Evolutionary conservation across 64 coral and sea anemone species (phyloP).

Genomic region (Actinia tenebrosa): DNA sequence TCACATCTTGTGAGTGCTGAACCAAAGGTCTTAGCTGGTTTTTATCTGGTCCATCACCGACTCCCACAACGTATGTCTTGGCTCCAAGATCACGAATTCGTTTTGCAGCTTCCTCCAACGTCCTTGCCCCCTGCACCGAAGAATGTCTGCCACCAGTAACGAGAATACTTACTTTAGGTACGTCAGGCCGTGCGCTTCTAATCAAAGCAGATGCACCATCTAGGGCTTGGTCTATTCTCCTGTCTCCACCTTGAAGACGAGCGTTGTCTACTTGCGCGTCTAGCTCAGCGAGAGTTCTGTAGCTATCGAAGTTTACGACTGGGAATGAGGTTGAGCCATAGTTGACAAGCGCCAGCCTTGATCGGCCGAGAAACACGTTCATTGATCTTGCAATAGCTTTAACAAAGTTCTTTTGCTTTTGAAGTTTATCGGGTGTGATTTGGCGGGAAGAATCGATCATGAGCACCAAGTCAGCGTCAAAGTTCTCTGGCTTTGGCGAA

Average conservation of each 20-base stretch:
- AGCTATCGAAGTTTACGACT: constrained; percentile 31
- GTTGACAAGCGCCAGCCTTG: constrained; percentile 40
- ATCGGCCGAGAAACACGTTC: constrained; percentile 32
- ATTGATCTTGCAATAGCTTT: constrained; percentile 47
- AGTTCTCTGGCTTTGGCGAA: constrained; percentile 22
- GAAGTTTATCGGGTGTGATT: constrained; percentile 28
- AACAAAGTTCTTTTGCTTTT: constrained; percentile 58
- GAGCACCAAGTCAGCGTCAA: constrained; percentile 62
- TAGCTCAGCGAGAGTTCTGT: constrained; percentile 13
- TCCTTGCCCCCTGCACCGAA: constrained; percentile 7
- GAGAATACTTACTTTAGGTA: constrained; percentile 53
- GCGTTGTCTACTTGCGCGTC: constrained; percentile 31
- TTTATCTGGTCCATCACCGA: constrained; percentile 41
- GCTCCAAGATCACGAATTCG: constrained; percentile 44
- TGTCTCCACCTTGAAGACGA: neutral
- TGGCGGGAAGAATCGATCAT: constrained; percentile 62
- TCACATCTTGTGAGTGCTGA: constrained; percentile 11
- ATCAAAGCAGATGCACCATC: constrained; percentile 31
- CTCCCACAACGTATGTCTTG: constrained; percentile 43
- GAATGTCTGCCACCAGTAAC: constrained; percentile 51
- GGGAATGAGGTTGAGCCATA: constrained; percentile 40
- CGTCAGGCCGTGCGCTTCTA: constrained; percentile 25
- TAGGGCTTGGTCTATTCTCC: constrained; percentile 63
- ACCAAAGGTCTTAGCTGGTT: constrained; percentile 27
- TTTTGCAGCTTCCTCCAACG: constrained; percentile 37